Base-by-base conservation (phyloP, 2,797 vertebrate species). In the Pachyuromys duprasi region DNA sequence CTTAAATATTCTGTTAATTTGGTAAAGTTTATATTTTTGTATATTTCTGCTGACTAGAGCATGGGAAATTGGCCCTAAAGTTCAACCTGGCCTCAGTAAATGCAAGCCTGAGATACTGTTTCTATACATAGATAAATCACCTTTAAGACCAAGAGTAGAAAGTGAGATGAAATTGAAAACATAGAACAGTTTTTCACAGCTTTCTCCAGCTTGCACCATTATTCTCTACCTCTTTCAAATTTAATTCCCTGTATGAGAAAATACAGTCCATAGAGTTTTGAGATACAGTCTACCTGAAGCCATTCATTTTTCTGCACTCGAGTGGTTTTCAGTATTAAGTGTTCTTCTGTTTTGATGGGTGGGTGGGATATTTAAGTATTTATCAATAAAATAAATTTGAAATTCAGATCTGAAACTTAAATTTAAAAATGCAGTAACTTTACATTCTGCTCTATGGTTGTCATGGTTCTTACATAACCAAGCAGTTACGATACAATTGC, bases 161-260 rank as follows among this genome's bases (percentile, higher is more conserved):
- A 97, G 94, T 0, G 0, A 75, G 86, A 96, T 89, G 74, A 97
- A 96, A 97, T 83, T 97, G 94, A 95, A 97, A 96, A 92, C 83
- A 96, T 4, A 79, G 31, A 82, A 91, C 93, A 90, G 95, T 95
- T 96, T 97, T 94, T 97, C 90, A 97, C 20, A 89, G 84, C 88
- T 92, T 95, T 96, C 84, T 72, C 45, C 39, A 93, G 81, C 72
- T 92, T 91, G 94, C 81, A 72, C 90, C 84, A 91, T 89, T 87
- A 95, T 70, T 95, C 72, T 86, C 96, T 79, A 83, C 93, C 92
- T 83, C 76, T 95, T 95, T 95, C 84, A 90, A 92, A 95, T 94
- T 94, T 96, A 92, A 95, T 86, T 93, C 74, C 79, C 84, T 74
- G 7, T 87, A 18, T 5, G 14, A 96, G 62, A 55, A 95, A 96